Evolutionary conservation across 2,113 vertebrate species (phyloP).

Genomic region (Zosterops japonicus): DNA sequence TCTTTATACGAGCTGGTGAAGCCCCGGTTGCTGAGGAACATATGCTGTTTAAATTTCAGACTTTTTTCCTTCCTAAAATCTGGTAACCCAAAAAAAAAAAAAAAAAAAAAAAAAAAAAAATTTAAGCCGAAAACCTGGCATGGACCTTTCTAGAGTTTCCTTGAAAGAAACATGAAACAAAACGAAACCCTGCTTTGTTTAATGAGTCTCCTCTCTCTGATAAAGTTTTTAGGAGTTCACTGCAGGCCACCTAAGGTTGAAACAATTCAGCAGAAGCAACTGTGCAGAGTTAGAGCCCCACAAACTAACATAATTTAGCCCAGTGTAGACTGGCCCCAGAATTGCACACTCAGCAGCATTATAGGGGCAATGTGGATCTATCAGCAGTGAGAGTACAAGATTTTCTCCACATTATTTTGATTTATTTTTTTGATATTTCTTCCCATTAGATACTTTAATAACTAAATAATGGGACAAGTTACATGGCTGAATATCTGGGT

Average conservation of each 20-base stretch:
- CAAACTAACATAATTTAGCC: background rate
- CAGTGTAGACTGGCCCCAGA: background rate
- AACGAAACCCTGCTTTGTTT: background rate
- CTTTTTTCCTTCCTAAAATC: background rate
- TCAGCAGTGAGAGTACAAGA: background rate
- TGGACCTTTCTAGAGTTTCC: background rate
- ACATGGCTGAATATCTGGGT: background rate
- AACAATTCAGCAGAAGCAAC: background rate
- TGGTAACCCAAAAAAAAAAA: background rate
- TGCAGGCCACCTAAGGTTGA: background rate
- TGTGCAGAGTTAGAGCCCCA: background rate
- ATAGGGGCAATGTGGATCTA: background rate
- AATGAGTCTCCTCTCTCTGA: background rate
- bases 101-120: background rate
- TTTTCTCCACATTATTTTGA: background rate
- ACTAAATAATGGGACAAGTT: background rate
- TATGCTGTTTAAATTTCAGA: background rate
- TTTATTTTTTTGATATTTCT: background rate
- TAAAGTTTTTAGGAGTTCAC: background rate
- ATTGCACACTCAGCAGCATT: background rate
- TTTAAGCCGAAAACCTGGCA: background rate
- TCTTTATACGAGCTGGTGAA: background rate
- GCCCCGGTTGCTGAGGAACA: rapidly evolving
- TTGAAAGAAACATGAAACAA: background rate
- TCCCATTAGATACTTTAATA: background rate